Base-by-base conservation (phyloP, 2,113 vertebrate species). In the Datnioides undecimradiatus region DNA sequence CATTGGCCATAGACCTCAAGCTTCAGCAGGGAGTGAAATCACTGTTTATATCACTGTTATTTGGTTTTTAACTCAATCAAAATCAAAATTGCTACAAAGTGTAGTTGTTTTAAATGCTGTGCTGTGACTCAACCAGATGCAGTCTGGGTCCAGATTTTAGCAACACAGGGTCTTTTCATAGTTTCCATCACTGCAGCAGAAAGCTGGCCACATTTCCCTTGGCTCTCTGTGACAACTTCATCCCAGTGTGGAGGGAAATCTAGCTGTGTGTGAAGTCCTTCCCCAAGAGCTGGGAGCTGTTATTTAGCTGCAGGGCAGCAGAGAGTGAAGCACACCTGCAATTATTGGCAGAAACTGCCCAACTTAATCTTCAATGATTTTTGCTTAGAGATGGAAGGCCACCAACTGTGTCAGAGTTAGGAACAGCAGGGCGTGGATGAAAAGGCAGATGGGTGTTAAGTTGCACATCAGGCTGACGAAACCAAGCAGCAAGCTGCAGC, bases 241-340 rank as follows among this genome's bases (percentile, higher is more conserved):
- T 58, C 21, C 10, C 51, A 36, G 45, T 1, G 0, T 48, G 70
- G 58, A 58, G 70, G n/a, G 34, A 83, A 68, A 62, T 40, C 29
- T 21, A 31, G 25, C 58, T 29, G 46, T 55, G 55, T 48, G 31
- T 67, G 72, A 75, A 75, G 25, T 14, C 21, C 6, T 2, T 68
- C 14, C 34, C 27, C 11, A 10, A 5, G 14, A 16, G 40, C 72
- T 16, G 59, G 40, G 52, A 62, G 68, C 5, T 4, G 57, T 6
- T 58, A 1, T 43, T 64, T 60, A 54, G 74, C 74, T 59, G 70
- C 45, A 72, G 60, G 70, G 65, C 36, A 54, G 59, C 52, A 55
- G 62, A 63, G n/a, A 38, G 43, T 6, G 60, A 58, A 60, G 33
- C 41, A 3, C 59, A 16, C n/a, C 2, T 13, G 0, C 6, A 54